These are phyloP conservation scores for Dicyrtomina minuta DNA, from an alignment of 2,888 invertebrate species.

Conservation along the genomic window DNA sequence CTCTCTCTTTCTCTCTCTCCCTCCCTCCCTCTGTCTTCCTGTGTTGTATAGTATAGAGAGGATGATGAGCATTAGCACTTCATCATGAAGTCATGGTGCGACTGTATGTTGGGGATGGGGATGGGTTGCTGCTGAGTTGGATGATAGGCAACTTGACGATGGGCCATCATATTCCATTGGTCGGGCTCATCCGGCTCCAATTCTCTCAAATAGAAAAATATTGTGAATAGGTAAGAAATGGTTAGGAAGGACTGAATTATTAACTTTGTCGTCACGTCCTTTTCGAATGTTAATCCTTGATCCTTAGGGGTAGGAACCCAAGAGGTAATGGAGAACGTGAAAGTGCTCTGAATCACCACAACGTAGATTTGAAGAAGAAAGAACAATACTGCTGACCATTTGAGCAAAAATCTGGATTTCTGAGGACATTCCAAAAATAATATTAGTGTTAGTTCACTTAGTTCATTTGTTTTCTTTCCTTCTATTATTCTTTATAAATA, in stretches of 20 bases:
- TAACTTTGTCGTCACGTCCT: conserved; percentile 23
- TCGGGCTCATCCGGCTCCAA: conserved; percentile 32
- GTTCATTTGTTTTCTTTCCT: too few relatives aligned
- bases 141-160: conserved; percentile 32
- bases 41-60: too few relatives aligned
- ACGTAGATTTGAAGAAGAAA: conserved; percentile 36
- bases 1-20: too few relatives aligned
- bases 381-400: conserved; percentile 30
- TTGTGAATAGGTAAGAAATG: conserved; percentile 28
- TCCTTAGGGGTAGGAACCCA: conserved; percentile 20
- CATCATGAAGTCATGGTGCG: conserved; percentile 33
- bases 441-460: too few relatives aligned
- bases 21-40: too few relatives aligned
- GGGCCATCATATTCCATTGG: neutral
- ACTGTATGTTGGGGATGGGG: conserved; percentile 29
- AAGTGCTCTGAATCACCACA: conserved; percentile 24
- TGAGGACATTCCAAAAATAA: conserved; percentile 8
- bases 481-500: too few relatives aligned
- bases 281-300: conserved; percentile 16
- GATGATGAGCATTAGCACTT: conserved; percentile 19
- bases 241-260: conserved; percentile 26
- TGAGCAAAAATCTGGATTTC: conserved; percentile 31
- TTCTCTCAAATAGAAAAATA: conserved; percentile 33
- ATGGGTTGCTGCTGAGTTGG: conserved; percentile 33
- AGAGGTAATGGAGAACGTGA: conserved; percentile 26